Evolutionary conservation across 2,888 invertebrate genomes (phyloP).

Genomic region (Amphipoea lucens): DNA sequence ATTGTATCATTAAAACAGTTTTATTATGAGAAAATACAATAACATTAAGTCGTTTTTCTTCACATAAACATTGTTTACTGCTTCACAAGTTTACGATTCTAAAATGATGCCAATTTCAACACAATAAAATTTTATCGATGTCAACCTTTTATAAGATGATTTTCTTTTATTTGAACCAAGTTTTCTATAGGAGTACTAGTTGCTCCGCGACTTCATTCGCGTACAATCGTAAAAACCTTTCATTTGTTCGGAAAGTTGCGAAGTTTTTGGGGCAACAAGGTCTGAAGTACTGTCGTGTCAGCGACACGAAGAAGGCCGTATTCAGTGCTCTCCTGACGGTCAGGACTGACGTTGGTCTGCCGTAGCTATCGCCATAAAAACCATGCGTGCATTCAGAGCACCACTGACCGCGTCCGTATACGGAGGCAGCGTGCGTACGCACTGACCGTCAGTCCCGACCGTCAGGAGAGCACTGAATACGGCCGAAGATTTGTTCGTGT

Average conservation of each 20-base stretch:
- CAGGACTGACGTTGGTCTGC: too few relatives aligned
- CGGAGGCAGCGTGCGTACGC: too few relatives aligned
- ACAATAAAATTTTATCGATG: not conserved
- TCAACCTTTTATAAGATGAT: not conserved
- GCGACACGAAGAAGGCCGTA: too few relatives aligned
- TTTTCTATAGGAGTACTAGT: not conserved
- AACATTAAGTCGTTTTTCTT: conserved; percentile 9
- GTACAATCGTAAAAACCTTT: not conserved
- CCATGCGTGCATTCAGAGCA: too few relatives aligned
- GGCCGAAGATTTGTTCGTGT: not conserved
- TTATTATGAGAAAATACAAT: conserved; percentile 16
- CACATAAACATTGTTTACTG: conserved; percentile 9
- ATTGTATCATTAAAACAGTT: not conserved
- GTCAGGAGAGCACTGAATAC: too few relatives aligned
- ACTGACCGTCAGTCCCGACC: too few relatives aligned
- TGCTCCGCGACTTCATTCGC: not conserved
- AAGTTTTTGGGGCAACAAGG: too few relatives aligned
- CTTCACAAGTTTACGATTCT: conserved; percentile 5
- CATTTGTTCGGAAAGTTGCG: not conserved
- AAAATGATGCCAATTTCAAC: conserved; percentile 7
- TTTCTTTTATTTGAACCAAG: not conserved
- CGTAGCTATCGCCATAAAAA: too few relatives aligned
- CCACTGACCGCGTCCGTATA: too few relatives aligned
- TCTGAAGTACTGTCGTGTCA: too few relatives aligned
- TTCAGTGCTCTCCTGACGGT: too few relatives aligned